Evolutionary conservation across 1,140 invertebrate genomes (phyloP).

Genomic region (Ptiloglossa arizonensis): DNA sequence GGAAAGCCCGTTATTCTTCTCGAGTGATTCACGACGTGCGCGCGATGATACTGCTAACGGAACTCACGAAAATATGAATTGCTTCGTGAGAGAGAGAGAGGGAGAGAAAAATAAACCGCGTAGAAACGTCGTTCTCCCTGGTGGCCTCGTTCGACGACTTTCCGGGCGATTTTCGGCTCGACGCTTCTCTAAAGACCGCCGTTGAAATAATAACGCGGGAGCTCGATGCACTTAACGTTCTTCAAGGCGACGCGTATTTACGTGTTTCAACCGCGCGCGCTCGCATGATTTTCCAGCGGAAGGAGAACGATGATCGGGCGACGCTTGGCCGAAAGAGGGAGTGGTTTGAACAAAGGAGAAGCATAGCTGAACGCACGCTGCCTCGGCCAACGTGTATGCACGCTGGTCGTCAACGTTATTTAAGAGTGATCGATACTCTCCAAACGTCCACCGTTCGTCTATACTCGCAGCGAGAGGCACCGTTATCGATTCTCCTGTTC

Average conservation of each 20-base stretch:
- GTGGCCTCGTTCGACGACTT: no score
- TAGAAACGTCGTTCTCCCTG: no score
- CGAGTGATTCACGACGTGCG: constrained; percentile 12
- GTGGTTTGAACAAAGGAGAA: constrained; percentile 12
- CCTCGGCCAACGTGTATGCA: background rate
- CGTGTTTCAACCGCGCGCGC: no score
- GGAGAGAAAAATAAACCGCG: background rate
- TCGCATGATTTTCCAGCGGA: no score
- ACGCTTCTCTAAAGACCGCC: no score
- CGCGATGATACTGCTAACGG: background rate
- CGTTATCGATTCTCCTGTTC: constrained; percentile 52
- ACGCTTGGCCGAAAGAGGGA: background rate
- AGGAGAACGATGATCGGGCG: no score
- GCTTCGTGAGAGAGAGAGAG: background rate
- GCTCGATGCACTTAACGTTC: no score
- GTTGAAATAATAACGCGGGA: no score
- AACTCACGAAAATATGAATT: constrained; percentile 7
- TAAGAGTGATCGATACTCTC: constrained; percentile 48
- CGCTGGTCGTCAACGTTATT: constrained; percentile 20
- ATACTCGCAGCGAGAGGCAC: constrained; percentile 50
- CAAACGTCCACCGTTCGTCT: constrained; percentile 16
- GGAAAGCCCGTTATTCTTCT: constrained; percentile 1
- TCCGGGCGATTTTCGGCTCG: no score
- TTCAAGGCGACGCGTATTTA: no score
- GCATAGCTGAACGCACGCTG: background rate